Conservation (phyloP, 23 tunicate genomes). For the Styela plicata region DNA sequence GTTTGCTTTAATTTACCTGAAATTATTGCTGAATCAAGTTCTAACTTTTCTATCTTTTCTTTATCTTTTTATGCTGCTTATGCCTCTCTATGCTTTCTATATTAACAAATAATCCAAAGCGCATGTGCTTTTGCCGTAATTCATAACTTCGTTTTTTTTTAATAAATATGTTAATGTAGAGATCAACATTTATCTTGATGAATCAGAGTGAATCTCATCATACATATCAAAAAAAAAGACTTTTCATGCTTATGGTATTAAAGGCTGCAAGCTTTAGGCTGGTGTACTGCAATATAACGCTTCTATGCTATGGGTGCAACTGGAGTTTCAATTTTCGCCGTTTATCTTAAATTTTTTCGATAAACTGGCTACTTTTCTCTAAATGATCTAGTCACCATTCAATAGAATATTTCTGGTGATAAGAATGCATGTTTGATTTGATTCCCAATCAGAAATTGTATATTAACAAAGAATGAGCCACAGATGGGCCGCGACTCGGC, state of each 20-base stretch:
- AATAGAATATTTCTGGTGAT: not conserved
- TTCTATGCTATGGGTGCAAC: not conserved
- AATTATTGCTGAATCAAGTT: not conserved
- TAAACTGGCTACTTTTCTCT: not conserved
- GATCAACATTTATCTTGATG: no score
- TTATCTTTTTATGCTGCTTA: not conserved
- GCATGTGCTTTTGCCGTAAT: not conserved
- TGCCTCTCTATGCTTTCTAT: not conserved
- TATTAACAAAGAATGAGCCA: no score
- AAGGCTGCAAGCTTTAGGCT: no score
- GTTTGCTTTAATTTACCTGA: not conserved
- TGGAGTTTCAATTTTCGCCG: not conserved
- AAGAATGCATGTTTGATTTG: not conserved
- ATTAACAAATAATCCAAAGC: not conserved
- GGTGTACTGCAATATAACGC: not conserved
- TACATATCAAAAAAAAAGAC: no score
- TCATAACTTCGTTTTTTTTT: no score
- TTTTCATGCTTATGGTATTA: no score
- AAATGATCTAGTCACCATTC: not conserved
- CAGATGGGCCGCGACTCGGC: no score
- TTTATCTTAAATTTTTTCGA: not conserved
- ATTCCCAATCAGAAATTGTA: no score
- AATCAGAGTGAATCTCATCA: no score
- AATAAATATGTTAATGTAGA: no score
- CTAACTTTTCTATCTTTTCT: not conserved